Evolutionary conservation across 2,113 vertebrate genomes (phyloP).

Genomic region (Hippotragus niger): DNA sequence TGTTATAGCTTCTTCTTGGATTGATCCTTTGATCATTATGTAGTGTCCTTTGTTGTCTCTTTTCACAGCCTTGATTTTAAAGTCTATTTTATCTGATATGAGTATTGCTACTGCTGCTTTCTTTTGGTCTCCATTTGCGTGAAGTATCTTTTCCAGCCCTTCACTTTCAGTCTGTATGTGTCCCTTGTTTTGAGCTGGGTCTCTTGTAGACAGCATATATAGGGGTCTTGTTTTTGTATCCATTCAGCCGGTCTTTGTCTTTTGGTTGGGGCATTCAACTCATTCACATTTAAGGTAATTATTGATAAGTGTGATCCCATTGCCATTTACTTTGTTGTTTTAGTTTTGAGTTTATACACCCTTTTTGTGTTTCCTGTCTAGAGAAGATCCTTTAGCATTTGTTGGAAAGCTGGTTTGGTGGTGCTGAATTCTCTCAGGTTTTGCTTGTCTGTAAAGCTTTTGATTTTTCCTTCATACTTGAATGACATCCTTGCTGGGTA

Average conservation of each 20-base stretch:
- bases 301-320: neutral
- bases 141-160: neutral
- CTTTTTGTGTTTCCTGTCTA: neutral
- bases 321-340: neutral
- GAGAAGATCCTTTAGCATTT: neutral
- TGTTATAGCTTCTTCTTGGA: neutral
- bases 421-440: neutral
- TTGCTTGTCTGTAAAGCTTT: neutral
- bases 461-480: neutral
- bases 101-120: neutral
- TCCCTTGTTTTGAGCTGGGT: neutral
- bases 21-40: neutral
- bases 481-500: neutral
- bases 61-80: neutral
- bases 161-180: neutral
- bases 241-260: neutral
- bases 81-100: neutral
- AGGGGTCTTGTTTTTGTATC: neutral
- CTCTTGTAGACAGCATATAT: neutral
- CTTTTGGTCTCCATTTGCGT: fast-evolving
- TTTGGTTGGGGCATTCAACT: neutral
- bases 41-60: neutral
- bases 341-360: neutral
- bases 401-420: neutral
- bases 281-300: neutral